These are phyloP conservation scores for Tenualosa thibaudeaui DNA, from an alignment of 2,797 vertebrate species.

Conservation along the genomic window DNA sequence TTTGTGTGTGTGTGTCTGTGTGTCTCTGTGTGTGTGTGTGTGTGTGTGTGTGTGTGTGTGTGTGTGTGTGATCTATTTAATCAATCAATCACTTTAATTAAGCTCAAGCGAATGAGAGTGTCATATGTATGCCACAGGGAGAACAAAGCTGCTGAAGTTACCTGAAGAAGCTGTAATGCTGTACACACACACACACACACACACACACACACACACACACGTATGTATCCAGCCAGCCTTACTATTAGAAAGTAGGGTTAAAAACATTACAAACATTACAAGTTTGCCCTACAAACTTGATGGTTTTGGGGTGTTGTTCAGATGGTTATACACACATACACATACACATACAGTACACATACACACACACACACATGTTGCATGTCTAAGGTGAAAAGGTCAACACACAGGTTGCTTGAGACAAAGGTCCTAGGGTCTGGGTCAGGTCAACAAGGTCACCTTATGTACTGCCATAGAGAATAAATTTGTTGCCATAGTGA, in stretches of 20 bases:
- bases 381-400: not conserved
- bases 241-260: too few species aligned
- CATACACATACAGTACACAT: not conserved
- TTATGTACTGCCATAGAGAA: not conserved
- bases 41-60: not conserved
- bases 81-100: conserved; percentile 1
- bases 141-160: not conserved
- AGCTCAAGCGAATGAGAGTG: not conserved
- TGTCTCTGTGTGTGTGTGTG: not conserved
- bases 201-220: too few species aligned
- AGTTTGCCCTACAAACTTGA: too few species aligned
- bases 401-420: not conserved
- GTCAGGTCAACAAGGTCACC: not conserved
- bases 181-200: too few species aligned
- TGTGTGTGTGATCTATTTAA: not conserved
- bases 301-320: not conserved
- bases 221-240: not conserved
- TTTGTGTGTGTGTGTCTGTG: not conserved
- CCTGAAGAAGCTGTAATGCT: not conserved
- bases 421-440: not conserved
- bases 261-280: too few species aligned
- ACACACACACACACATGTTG: not conserved
- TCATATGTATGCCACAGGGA: not conserved
- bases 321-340: not conserved
- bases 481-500: not conserved